A percentile compares a stretch with the other conserved stretches of the same genome.
phyloP scores from a whole-genome alignment of 2,113 vertebrate genomes.

The Sula dactylatra region DNA sequence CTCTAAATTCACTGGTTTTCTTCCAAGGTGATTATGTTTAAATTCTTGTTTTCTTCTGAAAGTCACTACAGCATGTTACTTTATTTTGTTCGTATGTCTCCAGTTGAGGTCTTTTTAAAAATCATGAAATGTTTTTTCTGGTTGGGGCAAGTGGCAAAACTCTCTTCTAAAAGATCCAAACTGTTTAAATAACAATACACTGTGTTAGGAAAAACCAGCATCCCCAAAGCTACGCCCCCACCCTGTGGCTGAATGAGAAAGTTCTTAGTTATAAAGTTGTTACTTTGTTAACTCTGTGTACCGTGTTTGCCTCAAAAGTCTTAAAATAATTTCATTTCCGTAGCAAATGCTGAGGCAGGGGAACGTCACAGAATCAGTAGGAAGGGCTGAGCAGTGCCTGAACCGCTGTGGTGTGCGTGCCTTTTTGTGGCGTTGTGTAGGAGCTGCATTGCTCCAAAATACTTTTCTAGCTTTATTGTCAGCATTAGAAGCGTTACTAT shows the following conservation, averaged over 20 bases:
- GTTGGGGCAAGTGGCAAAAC: background rate
- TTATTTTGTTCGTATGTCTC: background rate
- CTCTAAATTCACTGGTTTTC: background rate
- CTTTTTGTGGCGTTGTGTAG: background rate
- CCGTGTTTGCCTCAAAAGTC: background rate
- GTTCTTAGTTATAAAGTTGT: background rate
- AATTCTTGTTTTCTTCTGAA: background rate
- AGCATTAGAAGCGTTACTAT: background rate
- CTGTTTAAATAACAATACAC: background rate
- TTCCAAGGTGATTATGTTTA: background rate
- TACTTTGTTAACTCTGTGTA: background rate
- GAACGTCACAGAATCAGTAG: background rate
- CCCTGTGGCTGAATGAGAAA: conserved; percentile 42
- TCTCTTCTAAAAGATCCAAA: background rate
- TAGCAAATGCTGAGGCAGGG: background rate
- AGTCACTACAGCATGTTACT: background rate
- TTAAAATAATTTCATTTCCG: background rate
- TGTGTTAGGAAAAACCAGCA: background rate
- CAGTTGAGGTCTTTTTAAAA: background rate
- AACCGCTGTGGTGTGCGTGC: background rate
- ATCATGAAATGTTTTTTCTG: background rate
- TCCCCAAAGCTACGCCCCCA: conserved; percentile 27
- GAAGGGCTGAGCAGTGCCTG: background rate
- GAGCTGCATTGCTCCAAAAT: background rate
- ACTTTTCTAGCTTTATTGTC: background rate